A percentile compares a stretch with the other conserved stretches of the same genome.
Evolutionary conservation across 2,888 invertebrate species (phyloP).

Genomic region (Tillus elongatus): DNA sequence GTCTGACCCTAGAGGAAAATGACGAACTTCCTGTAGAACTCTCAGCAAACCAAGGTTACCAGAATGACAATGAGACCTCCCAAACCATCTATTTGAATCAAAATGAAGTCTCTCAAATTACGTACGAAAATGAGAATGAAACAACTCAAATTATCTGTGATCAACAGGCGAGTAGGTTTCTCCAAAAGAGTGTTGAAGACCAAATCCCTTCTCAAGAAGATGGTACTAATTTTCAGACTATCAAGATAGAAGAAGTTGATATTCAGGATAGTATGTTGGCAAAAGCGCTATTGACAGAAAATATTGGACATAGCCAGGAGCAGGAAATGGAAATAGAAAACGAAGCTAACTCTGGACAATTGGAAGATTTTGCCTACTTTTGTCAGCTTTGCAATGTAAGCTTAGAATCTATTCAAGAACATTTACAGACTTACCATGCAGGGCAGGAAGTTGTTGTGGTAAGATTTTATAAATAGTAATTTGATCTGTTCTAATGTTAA

Average conservation of each 20-base stretch:
- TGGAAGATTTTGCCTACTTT: too few species aligned
- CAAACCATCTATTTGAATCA: too few species aligned
- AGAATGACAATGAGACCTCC: too few species aligned
- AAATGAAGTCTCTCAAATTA: too few species aligned
- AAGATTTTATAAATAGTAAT: slow-evolving; percentile 9
- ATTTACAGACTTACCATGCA: slow-evolving; percentile 56
- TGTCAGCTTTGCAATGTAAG: slow-evolving; percentile 58
- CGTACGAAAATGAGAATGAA: too few species aligned
- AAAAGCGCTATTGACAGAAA: slow-evolving; percentile 11
- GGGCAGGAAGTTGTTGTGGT: slow-evolving; percentile 59
- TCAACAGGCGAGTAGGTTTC: too few species aligned
- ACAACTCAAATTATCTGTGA: too few species aligned
- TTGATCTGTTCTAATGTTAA: too few species aligned
- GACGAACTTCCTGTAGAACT: too few species aligned
- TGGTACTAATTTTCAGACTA: slow-evolving; percentile 11
- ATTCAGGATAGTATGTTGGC: slow-evolving; percentile 12
- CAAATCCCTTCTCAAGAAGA: slow-evolving; percentile 14
- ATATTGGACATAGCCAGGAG: slow-evolving; percentile 4
- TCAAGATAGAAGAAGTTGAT: slow-evolving; percentile 9
- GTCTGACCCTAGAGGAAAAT: too few species aligned
- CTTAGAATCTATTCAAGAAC: slow-evolving; percentile 55
- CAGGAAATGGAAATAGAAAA: slow-evolving; percentile 23
- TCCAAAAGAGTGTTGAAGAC: slow-evolving; percentile 6
- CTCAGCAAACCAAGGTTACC: too few species aligned
- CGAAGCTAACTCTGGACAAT: too few species aligned